Percentiles rank a stretch among this genome's conserved stretches.
Evolutionary conservation across 2,888 invertebrate genomes (phyloP).

Genomic region (Pachliopta kotzebuea): DNA sequence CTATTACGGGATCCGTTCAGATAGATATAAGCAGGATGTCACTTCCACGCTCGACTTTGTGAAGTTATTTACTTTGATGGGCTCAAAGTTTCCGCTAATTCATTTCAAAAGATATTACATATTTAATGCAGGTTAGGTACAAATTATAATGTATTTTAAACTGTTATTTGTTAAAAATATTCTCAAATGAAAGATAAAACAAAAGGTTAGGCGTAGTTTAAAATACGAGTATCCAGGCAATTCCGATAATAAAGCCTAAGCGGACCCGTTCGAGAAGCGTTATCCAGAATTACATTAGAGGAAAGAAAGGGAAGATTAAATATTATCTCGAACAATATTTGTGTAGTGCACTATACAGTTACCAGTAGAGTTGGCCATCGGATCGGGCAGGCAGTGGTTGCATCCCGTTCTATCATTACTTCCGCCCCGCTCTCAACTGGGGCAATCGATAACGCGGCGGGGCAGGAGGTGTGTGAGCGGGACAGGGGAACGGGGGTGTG

Average conservation of each 20-base stretch:
- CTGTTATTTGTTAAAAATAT: not conserved
- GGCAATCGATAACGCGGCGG: conserved; percentile 82
- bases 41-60: conserved; percentile 75
- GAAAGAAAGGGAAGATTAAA: conserved; percentile 65
- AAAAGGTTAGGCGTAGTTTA: conserved; percentile 20
- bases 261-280: conserved; percentile 37
- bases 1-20: conserved; percentile 76
- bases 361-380: conserved; percentile 65
- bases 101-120: conserved; percentile 49
- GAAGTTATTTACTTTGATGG: conserved; percentile 75
- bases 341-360: conserved; percentile 70
- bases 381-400: conserved; percentile 75
- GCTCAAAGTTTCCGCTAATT: conserved; percentile 66
- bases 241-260: conserved; percentile 28
- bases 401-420: conserved; percentile 79
- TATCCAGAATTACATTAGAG: conserved; percentile 46
- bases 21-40: conserved; percentile 78
- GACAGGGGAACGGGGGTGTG: not conserved
- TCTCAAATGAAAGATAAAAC: not conserved
- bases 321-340: conserved; percentile 71
- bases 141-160: too few relatives aligned
- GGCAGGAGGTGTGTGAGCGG: conserved; percentile 19
- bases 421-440: conserved; percentile 82
- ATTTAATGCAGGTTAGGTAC: conserved; percentile 22
- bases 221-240: conserved; percentile 30